Base-by-base conservation (phyloP, 2,888 invertebrate genomes). In the Oegoconia quadripuncta region DNA sequence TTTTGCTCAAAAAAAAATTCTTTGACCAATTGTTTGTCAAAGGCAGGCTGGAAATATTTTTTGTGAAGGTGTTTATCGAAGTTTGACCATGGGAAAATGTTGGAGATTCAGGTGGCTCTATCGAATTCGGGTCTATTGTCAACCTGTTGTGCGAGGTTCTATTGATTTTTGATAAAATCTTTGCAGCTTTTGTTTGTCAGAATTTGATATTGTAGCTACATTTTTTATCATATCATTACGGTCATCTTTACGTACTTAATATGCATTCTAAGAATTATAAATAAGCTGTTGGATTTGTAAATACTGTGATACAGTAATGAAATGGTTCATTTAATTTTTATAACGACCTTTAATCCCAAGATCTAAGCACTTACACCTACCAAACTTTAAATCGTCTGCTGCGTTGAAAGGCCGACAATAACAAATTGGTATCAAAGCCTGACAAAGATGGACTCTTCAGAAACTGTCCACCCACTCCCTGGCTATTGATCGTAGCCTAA, bases 61-160 rank as follows among this genome's bases (percentile, higher is more conserved):
- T 84, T 86, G 79, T 74, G 51, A 55, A 74, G 71, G 79, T 84
- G 82, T 81, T 86, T 86, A 78, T 81, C 68, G 71, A 54, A 74
- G 77, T 77, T 81, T 84, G 86, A 86, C 86, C 87, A 86, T 87
- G 87, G 86, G 87, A 87, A 86, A 86, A 86, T 86, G 80, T 84
- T 59, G 55, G 54, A 71, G 74, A 56, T 75, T 86, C 87, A 87
- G 84, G 86, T 86, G 86, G 69, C 76, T 74, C 61, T 74, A 72
- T 78, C 72, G 62, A 62, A 71, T 63, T 68, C 62, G 63, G 52
- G 52, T 48, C 66, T 46, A 68, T 82, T 83, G 82, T 81, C 66
- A 75, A 84, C 81, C 77, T 83, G 82, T 74, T 73, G 53, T 67
- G 44, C 43, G 53, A 49, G 41, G 33, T 45, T 39, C 36, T 62